Base-by-base conservation (phyloP, 2,797 vertebrate species). In the Bryconaethiops microstoma region DNA sequence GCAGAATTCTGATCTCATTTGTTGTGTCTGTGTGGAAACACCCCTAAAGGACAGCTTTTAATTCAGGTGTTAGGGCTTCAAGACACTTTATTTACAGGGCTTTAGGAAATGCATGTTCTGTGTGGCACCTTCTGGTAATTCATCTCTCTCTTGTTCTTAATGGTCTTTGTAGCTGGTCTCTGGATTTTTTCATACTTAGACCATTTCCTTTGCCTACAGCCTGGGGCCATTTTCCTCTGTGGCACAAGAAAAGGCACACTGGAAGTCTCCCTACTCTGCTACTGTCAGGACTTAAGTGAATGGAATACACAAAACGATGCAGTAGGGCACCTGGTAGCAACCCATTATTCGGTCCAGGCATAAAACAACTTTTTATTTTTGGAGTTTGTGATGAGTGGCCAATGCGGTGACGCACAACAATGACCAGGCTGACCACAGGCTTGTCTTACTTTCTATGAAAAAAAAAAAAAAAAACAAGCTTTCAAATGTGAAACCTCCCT, bases 31-130 rank as follows among this genome's bases (percentile, higher is more conserved):
- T 0, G 23, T 19, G 14, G 25, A 4, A 50, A 72, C 13, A 55
- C 25, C 50, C 69, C 21, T 72, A 5, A 72, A 72, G 70, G 70
- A 39, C 29, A 72, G 29, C 25, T 72, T 29, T 72, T 7, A 17
- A n/a, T 29, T 29, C 23, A 16, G 62, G 19, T 2, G 7, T 48
- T 68, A 48, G n/a, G 3, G 40, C 42, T 48, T 40, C 40, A 68
- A 40, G 65, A 69, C 10, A 14, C 13, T 71, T 71, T 29, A 29
- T 35, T 54, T 72, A 52, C 29, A 39, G n/a, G 39, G 40, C 64
- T 67, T 13, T 21, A 65, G 35, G 63, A 29, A 23, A 10, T n/a
- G n/a, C 21, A 21, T 62, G 7, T 54, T 16, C 39, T 52, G 7
- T 17, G 48, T 2, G 13, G 23, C 17, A 40, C n/a, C 29, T 35